phyloP scores from a whole-genome alignment of 2,797 vertebrate species.

The Amblyopsis hoosieri region DNA sequence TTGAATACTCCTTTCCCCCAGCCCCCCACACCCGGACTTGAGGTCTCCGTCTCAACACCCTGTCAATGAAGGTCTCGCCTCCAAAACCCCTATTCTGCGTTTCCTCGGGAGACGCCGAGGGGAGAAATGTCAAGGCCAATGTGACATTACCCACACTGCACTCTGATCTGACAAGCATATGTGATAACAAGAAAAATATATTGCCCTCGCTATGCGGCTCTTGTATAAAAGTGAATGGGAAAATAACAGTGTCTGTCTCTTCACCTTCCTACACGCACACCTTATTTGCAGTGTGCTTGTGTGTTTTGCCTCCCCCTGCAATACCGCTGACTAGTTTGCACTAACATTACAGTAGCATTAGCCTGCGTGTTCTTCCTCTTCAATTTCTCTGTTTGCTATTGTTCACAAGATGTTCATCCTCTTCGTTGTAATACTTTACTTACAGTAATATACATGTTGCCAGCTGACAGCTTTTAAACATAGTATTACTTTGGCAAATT shows the following conservation, averaged over 20 bases:
- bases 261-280: constrained; percentile 4
- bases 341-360: too few species aligned
- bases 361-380: too few species aligned
- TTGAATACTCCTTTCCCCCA: too few species aligned
- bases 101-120: constrained; percentile 35
- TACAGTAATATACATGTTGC: too few species aligned
- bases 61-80: constrained; percentile 28
- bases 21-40: constrained; percentile 21
- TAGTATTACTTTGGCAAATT: too few species aligned
- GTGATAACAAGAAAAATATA: constrained; percentile 5
- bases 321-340: not conserved
- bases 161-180: constrained; percentile 22
- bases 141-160: constrained; percentile 48
- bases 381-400: too few species aligned
- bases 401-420: too few species aligned
- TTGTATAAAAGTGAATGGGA: constrained; percentile 7
- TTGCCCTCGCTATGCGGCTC: constrained; percentile 7
- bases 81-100: constrained; percentile 11
- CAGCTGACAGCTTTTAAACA: too few species aligned
- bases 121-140: constrained; percentile 55
- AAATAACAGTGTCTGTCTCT: constrained; percentile 13
- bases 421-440: too few species aligned
- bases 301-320: not conserved
- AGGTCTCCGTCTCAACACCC: constrained; percentile 35
- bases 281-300: not conserved